Evolutionary conservation across 2,113 vertebrate genomes (phyloP).

Genomic region (Lasiurus borealis): DNA sequence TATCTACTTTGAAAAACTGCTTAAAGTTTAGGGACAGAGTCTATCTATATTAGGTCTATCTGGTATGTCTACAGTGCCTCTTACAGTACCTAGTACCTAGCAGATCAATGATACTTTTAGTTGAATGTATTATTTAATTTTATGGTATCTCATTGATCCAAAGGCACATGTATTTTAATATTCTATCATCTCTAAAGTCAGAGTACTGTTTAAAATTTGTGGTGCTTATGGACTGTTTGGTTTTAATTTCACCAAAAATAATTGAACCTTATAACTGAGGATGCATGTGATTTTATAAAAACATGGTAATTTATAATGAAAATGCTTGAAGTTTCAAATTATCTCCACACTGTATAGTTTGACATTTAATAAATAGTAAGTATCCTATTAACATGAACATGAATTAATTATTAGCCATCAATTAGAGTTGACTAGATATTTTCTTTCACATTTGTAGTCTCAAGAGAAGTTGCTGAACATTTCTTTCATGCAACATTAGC

Average conservation of each 20-base stretch:
- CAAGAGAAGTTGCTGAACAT: neutral
- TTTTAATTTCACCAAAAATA: constrained; percentile 14
- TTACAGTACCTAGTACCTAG: neutral
- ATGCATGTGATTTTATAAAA: neutral
- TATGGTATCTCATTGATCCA: neutral
- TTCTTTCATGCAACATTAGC: neutral
- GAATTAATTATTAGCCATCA: neutral
- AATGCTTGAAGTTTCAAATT: neutral
- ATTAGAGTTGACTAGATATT: neutral
- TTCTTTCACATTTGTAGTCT: neutral
- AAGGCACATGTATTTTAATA: neutral
- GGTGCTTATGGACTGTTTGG: neutral
- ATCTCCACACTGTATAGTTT: neutral
- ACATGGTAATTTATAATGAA: neutral
- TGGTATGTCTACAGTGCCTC: neutral
- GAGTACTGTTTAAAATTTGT: neutral
- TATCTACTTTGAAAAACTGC: neutral
- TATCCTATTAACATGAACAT: neutral
- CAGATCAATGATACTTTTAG: neutral
- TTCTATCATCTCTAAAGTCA: constrained; percentile 7
- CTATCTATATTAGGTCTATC: neutral
- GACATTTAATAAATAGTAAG: neutral
- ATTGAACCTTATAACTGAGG: neutral
- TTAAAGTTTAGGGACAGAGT: neutral
- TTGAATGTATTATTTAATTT: neutral